phyloP scores from a whole-genome alignment of 2,888 invertebrate genomes.

The Drosophila peninsularis region DNA sequence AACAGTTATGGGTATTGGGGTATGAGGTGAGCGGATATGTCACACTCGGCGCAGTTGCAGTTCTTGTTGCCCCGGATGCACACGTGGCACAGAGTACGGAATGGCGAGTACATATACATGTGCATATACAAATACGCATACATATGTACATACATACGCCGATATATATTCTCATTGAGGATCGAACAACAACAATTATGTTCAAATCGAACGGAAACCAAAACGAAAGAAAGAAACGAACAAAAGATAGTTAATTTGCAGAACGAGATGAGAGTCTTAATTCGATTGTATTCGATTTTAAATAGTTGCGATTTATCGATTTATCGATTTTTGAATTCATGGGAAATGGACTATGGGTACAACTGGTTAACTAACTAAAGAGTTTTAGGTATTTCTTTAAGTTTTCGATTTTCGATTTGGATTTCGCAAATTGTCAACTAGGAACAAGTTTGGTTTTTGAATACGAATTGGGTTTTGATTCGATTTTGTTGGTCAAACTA shows the following conservation, averaged over 20 bases:
- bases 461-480: conserved; percentile 47
- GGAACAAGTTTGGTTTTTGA: conserved; percentile 37
- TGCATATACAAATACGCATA: conserved; percentile 4
- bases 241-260: conserved; percentile 9
- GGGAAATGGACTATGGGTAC: conserved; percentile 16
- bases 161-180: conserved; percentile 20
- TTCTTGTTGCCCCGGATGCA: conserved; percentile 50
- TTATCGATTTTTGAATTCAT: conserved; percentile 20
- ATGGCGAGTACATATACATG: conserved; percentile 15
- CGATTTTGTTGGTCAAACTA: conserved; percentile 40
- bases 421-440: conserved; percentile 54
- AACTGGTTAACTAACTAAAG: conserved; percentile 58
- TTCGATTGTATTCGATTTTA: conserved; percentile 20
- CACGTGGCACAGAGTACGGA: conserved; percentile 16
- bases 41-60: conserved; percentile 51
- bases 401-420: conserved; percentile 9
- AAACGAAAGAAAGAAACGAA: conserved; percentile 11
- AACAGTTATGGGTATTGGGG: conserved; percentile 20
- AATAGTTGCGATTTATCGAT: conserved; percentile 25
- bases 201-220: conserved; percentile 71
- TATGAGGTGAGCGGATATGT: conserved; percentile 45
- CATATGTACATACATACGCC: too few species aligned
- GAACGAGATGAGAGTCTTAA: conserved; percentile 23
- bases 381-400: conserved; percentile 10
- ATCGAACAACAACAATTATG: conserved; percentile 68